A percentile compares a stretch with the other conserved stretches of the same genome.
These are phyloP conservation scores for Caenorhabditis elegans DNA, from an alignment of 1,140 invertebrate genomes.

Conservation along the genomic window WBcel235 BX284606.5:15680001-15680500, in stretches of 20 bases:
- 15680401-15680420: neutral
- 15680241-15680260: neutral
- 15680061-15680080: no score
- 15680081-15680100: no score
- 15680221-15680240: neutral
- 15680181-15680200: neutral
- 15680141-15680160: neutral
- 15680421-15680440: conserved; percentile 8
- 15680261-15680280: conserved; percentile 16
- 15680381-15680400: conserved; percentile 13
- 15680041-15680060: no score
- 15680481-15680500: neutral
- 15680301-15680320: neutral
- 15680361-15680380: conserved; percentile 25
- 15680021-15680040: no score
- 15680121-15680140: no score
- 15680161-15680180: neutral
- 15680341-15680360: neutral
- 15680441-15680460: neutral
- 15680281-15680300: conserved; percentile 19
- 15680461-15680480: conserved; percentile 26
- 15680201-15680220: neutral
- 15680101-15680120: no score
- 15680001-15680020: no score
- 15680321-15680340: neutral